Evolutionary conservation across 2,113 vertebrate genomes (phyloP).

Genomic region (Hylia prasina): DNA sequence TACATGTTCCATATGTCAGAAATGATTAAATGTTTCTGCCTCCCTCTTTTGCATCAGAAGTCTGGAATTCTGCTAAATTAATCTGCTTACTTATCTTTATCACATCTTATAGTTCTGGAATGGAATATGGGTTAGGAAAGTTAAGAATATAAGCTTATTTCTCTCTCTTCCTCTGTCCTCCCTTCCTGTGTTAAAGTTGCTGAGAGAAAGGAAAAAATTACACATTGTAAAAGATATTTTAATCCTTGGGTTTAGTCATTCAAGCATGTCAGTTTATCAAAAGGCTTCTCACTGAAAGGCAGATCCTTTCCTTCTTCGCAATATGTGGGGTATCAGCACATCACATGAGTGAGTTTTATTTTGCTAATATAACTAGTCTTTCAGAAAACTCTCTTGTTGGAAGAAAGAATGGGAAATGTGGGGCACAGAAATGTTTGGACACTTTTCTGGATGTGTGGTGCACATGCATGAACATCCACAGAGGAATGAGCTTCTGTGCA

Average conservation of each 20-base stretch:
- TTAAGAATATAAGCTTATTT: conserved; percentile 54
- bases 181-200: background rate
- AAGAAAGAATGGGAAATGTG: background rate
- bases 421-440: background rate
- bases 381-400: background rate
- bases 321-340: background rate
- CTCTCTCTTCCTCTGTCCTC: background rate
- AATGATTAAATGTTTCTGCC: conserved; percentile 57
- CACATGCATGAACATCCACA: background rate
- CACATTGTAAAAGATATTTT: conserved; percentile 34
- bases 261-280: background rate
- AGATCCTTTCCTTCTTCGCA: background rate
- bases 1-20: conserved; percentile 47
- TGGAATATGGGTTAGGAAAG: conserved; percentile 39
- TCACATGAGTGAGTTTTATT: background rate
- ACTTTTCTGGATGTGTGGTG: background rate
- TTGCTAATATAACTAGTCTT: background rate
- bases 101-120: conserved; percentile 50
- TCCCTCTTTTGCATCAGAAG: conserved; percentile 41
- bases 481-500: background rate
- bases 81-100: conserved; percentile 63
- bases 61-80: conserved; percentile 53
- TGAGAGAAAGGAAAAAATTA: background rate
- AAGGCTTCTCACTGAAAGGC: background rate
- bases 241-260: conserved; percentile 1